Evolutionary conservation across 2,888 invertebrate species (phyloP), one percentile per base, ranked within the genome.

Genomic region (Apamea epomidion): DNA sequence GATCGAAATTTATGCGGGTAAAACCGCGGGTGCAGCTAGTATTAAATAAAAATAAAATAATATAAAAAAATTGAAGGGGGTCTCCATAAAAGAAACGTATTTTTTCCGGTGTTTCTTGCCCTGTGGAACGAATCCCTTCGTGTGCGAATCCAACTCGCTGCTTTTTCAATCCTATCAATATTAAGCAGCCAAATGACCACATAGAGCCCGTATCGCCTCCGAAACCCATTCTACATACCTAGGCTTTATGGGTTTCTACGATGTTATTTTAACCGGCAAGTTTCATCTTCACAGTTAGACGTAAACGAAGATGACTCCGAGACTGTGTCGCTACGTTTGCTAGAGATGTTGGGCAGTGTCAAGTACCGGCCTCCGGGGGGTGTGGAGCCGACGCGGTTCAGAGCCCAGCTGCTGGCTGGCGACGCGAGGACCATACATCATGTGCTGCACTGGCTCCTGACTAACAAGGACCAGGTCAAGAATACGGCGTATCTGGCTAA

Each of bases 401-500:
- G 97, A 65, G 93, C 95, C 0, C 95, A 95, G 82, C 90, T 97
- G 67, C 92, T 97, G 12, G 97, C 97, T 77, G 99, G 99, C 32
- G 98, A 98, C 88, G 97, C 98, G 74, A 97, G 97, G 87, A 97
- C 98, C 0, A 97, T 99, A 74, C 98, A 98, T 93, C 98, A 98
- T 21, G 98, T 98, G 77, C 93, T 99, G 74, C 97, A 98, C 93
- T 99, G 99, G 98, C 97, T 99, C 16, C 97, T 99, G 42, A 97
- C 97, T 25, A 98, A 98, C 89, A 97, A 98, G 80, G 98, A 98
- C 3, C 98, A 98, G 87, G 98, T 98, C 51, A 98, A 98, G 92
- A 98, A 98, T 90, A 97, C 99, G 76, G 98, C 98, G 0, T 99
- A 99, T 95, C 97, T 99, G 75, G 98, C 99, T n/a, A 98, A 97